Conservation (phyloP, 1,140 invertebrate species). For the Pseudomyrmex cubaensis region DNA sequence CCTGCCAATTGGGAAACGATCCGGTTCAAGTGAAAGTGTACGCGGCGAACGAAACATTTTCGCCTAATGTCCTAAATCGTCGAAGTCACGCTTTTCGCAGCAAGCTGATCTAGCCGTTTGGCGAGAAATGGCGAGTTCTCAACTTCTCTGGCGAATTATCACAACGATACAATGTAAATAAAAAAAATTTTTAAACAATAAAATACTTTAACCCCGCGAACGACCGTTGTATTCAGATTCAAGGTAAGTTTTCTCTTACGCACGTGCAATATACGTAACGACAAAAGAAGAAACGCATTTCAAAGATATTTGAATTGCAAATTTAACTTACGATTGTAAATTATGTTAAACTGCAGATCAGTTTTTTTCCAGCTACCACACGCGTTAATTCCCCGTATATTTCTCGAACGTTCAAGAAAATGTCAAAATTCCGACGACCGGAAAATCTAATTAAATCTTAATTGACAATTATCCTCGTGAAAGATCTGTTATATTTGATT, state of each 20-base stretch:
- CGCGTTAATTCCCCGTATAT: neutral
- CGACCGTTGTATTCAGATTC: neutral
- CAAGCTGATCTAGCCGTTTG: conserved; percentile 1
- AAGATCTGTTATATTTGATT: neutral
- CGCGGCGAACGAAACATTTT: conserved; percentile 68
- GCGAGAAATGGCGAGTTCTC: conserved; percentile 17
- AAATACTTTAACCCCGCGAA: no score
- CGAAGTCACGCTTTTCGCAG: conserved; percentile 56
- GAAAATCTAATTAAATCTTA: conserved; percentile 11
- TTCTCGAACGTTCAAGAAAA: neutral
- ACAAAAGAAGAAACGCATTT: conserved; percentile 12
- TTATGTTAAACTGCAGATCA: neutral
- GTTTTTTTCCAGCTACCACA: neutral
- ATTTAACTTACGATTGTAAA: neutral
- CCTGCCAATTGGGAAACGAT: conserved; percentile 68
- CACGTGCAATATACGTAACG: neutral
- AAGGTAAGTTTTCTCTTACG: neutral
- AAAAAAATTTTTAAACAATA: no score
- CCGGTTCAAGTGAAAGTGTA: conserved; percentile 69
- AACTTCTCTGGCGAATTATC: neutral
- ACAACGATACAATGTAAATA: no score
- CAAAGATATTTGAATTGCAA: neutral
- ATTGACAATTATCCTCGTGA: conserved; percentile 23
- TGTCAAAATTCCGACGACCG: neutral
- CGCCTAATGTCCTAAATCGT: conserved; percentile 65